Base-by-base conservation (phyloP, 2,113 vertebrate genomes). In the Stomatorhinus ivindoensis region DNA sequence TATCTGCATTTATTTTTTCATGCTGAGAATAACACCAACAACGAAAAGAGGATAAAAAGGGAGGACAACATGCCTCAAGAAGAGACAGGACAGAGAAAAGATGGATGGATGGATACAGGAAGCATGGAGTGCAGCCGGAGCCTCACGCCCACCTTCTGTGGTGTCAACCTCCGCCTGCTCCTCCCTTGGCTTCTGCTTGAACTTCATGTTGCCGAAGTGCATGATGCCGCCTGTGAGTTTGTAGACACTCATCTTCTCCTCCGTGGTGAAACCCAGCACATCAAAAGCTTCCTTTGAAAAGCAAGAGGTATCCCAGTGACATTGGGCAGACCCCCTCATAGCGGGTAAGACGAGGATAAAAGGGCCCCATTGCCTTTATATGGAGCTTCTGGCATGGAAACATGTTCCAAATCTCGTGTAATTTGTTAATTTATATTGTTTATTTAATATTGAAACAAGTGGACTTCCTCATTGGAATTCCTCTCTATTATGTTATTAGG, bases 151-250 rank as follows among this genome's bases (percentile, higher is more conserved):
- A 96, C 96, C 96, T 92, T 96, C 96, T 0, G 96, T 96, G 92
- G 95, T 95, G 0, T 97, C 96, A 0, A 96, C 95, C 83, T 96
- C 96, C 0, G 96, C 96, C 92, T 96, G 96, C 53, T 97, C 95
- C 91, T 97, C 96, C 65, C 96, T 92, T 47, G 95, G 91, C 91
- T 97, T 97, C 94, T 96, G 96, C 92, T 97, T 97, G 94, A 97
- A 96, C 91, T 94, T 96, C 95, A 97, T 96, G 93, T 96, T 97
- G 24, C 96, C 95, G 0, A 95, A 96, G 92, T 97, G 96, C 95
- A 96, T 97, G 92, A 97, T 95, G 92, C 95, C 95, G 0, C 95
- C 96, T 0, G 96, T 96, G 89, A 97, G 91, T 93, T 97, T 97
- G 93, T 96, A 96, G 53, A 96, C 46, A 0, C 95, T 94, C 4